phyloP scores from a whole-genome alignment of 2,888 invertebrate genomes.

The Drosophila peninsularis region DNA sequence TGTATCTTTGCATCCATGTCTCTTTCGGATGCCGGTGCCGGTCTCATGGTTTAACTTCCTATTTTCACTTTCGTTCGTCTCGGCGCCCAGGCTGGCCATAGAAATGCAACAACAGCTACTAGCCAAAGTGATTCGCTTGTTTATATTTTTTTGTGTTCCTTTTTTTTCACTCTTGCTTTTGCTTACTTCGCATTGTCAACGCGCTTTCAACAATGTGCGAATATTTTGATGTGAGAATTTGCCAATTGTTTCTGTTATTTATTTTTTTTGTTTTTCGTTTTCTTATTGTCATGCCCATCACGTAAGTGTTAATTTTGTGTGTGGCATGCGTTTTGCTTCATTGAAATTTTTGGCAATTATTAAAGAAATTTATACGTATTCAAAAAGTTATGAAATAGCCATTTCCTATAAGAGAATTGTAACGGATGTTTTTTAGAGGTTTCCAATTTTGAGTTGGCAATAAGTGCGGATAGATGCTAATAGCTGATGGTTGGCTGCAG shows the following conservation, averaged over 20 bases:
- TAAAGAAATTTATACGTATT: conserved; percentile 1
- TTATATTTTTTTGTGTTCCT: conserved; percentile 13
- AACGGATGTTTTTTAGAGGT: too few relatives aligned
- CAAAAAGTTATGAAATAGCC: background rate
- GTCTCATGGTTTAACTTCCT: conserved; percentile 78
- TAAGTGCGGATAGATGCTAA: too few relatives aligned
- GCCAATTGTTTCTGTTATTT: conserved; percentile 34
- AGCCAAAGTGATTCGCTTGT: conserved; percentile 49
- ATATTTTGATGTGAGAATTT: conserved; percentile 72
- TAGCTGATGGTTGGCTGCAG: too few relatives aligned
- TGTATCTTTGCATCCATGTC: conserved; percentile 11
- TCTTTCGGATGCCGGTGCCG: conserved; percentile 56
- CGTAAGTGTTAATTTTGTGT: conserved; percentile 55
- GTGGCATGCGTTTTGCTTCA: conserved; percentile 31
- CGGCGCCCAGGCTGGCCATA: conserved; percentile 58
- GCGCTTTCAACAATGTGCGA: conserved; percentile 70
- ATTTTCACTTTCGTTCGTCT: conserved; percentile 81
- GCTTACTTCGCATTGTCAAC: conserved; percentile 63
- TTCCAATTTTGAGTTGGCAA: too few relatives aligned
- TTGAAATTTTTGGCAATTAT: conserved; percentile 15
- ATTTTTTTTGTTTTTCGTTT: conserved; percentile 1
- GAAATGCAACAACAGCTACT: conserved; percentile 59
- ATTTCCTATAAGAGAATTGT: background rate
- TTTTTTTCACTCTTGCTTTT: conserved; percentile 16
- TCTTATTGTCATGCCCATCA: conserved; percentile 53